Evolutionary conservation across 1,140 invertebrate genomes (phyloP).

Genomic region (Octopus sinensis): DNA sequence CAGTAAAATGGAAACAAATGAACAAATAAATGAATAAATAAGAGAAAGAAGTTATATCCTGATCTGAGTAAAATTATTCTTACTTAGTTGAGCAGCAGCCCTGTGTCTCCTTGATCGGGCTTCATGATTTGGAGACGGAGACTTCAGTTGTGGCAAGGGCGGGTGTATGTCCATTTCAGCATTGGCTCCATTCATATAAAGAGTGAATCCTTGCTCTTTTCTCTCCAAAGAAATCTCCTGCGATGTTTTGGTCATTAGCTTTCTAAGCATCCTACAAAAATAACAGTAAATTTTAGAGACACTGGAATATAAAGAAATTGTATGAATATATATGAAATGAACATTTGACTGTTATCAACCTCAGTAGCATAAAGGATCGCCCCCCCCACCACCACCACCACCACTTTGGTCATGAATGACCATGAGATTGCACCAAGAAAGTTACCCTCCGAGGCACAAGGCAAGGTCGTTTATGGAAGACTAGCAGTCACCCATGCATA

Average conservation of each 20-base stretch:
- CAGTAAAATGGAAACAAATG: too few relatives aligned
- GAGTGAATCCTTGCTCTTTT: conserved; percentile 55
- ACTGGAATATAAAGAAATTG: too few relatives aligned
- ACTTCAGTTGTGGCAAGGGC: conserved; percentile 10
- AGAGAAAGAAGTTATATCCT: neutral
- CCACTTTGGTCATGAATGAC: too few relatives aligned
- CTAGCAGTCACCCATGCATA: too few relatives aligned
- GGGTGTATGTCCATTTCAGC: conserved; percentile 19
- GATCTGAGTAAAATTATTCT: neutral
- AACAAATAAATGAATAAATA: too few relatives aligned
- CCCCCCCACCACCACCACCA: too few relatives aligned
- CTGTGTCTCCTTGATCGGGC: conserved; percentile 20
- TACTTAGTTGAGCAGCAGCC: conserved; percentile 29
- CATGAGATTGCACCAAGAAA: too few relatives aligned
- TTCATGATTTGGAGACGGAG: conserved; percentile 3
- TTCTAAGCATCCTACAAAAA: conserved; percentile 44
- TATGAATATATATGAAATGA: too few relatives aligned
- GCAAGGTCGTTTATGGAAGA: too few relatives aligned
- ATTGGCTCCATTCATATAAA: conserved; percentile 56
- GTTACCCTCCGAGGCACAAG: too few relatives aligned
- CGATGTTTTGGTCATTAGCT: conserved; percentile 44
- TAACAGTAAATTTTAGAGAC: neutral
- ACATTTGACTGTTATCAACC: too few relatives aligned
- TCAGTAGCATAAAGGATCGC: too few relatives aligned
- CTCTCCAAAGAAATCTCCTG: conserved; percentile 49